phyloP scores from a whole-genome alignment of 1,140 invertebrate species.

The Sitobion miscanthi region DNA sequence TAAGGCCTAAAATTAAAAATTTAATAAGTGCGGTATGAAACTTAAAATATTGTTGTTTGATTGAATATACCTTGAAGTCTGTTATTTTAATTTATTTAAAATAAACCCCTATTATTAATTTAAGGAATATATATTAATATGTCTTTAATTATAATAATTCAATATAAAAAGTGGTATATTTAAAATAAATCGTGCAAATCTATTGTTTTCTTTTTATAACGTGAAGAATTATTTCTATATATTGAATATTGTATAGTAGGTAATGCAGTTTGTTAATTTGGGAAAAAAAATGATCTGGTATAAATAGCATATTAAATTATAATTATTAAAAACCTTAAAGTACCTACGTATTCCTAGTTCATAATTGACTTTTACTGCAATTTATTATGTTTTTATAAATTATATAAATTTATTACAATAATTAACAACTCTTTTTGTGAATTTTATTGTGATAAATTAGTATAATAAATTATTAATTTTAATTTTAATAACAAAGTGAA shows the following conservation, averaged over 20 bases:
- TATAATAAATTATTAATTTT: not conserved
- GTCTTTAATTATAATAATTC: no score
- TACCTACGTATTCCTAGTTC: not conserved
- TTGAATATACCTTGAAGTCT: no score
- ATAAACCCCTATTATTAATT: no score
- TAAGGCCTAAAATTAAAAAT: no score
- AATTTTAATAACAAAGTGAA: not conserved
- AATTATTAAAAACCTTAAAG: not conserved
- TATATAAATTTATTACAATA: slow-evolving; percentile 12
- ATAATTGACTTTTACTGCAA: not conserved
- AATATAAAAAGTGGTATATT: no score
- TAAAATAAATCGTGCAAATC: no score
- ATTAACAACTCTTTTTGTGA: not conserved
- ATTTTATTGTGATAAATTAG: not conserved
- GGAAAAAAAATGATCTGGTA: not conserved
- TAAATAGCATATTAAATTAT: not conserved
- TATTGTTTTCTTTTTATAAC: not conserved
- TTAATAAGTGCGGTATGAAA: no score
- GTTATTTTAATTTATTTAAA: no score
- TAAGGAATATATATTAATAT: no score
- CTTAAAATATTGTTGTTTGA: no score
- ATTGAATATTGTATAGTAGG: not conserved
- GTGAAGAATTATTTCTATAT: not conserved
- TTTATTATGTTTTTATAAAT: slow-evolving; percentile 10
- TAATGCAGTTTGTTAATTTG: not conserved